These are phyloP conservation scores for Pandemis cinnamomeana DNA, from an alignment of 2,888 invertebrate genomes.

Conservation along the genomic window DNA sequence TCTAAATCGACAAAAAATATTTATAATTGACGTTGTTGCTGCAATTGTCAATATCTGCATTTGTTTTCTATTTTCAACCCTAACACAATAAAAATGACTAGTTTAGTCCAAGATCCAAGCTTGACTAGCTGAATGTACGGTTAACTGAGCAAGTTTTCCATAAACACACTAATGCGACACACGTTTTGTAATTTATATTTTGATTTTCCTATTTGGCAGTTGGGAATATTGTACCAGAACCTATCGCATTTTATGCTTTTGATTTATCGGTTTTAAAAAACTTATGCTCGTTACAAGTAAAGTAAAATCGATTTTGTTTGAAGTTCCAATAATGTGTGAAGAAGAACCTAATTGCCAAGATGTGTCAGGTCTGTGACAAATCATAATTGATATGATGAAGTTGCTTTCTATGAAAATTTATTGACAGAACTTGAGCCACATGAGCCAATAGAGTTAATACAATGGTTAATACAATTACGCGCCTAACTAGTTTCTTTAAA, in stretches of 20 bases:
- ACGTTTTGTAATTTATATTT: not conserved
- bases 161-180: not conserved
- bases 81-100: not conserved
- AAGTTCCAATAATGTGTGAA: not conserved
- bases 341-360: not conserved
- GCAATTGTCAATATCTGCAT: not conserved
- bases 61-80: not conserved
- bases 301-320: not conserved
- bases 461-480: not conserved
- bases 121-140: not conserved
- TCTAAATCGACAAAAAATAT: not conserved
- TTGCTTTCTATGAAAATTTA: not conserved
- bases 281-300: not conserved
- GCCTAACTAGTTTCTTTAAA: not conserved
- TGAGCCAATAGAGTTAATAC: not conserved
- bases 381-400: not conserved
- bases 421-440: not conserved
- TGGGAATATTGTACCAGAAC: not conserved
- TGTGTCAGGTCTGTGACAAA: not conserved
- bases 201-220: not conserved
- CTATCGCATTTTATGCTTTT: not conserved
- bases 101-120: not conserved
- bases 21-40: not conserved
- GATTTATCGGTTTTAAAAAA: not conserved
- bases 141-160: not conserved